Conservation (phyloP, 2,888 invertebrate species). For the Chromoteleia sp. region DNA sequence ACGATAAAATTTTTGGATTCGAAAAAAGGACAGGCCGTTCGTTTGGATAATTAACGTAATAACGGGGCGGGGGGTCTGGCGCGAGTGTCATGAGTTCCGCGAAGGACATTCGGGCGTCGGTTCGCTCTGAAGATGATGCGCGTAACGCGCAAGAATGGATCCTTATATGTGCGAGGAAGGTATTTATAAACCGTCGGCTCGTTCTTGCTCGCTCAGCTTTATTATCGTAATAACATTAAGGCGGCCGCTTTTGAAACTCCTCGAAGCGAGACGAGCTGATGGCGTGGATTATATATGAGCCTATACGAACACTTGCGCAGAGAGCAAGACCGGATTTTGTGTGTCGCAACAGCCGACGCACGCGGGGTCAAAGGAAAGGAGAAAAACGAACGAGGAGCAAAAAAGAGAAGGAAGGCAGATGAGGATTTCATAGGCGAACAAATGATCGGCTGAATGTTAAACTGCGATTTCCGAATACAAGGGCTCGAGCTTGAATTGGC, state of each 20-base stretch:
- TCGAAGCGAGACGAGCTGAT: constrained; percentile 71
- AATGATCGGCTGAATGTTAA: constrained; percentile 50
- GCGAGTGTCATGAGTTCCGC: constrained; percentile 26
- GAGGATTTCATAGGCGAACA: constrained; percentile 52
- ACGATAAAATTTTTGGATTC: constrained; percentile 13
- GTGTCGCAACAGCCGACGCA: constrained; percentile 69
- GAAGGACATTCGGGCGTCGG: constrained; percentile 58
- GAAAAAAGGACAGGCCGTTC: not conserved
- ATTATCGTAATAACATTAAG: constrained; percentile 83
- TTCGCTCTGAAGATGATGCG: constrained; percentile 66
- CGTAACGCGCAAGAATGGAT: constrained; percentile 69
- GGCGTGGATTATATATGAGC: constrained; percentile 65
- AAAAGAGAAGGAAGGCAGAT: constrained; percentile 49
- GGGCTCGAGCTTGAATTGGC: constrained; percentile 2
- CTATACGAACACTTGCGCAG: constrained; percentile 64
- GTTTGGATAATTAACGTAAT: constrained; percentile 30
- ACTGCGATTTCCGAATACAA: constrained; percentile 65
- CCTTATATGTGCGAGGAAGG: constrained; percentile 73
- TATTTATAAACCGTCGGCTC: constrained; percentile 78
- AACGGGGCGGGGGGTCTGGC: constrained; percentile 5
- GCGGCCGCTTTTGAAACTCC: constrained; percentile 80
- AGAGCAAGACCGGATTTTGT: constrained; percentile 67
- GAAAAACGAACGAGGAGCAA: constrained; percentile 44
- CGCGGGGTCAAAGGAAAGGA: constrained; percentile 63
- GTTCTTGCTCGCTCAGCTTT: constrained; percentile 79